phyloP scores from a whole-genome alignment of 2,113 vertebrate species.

The Rhombomys opimus region DNA sequence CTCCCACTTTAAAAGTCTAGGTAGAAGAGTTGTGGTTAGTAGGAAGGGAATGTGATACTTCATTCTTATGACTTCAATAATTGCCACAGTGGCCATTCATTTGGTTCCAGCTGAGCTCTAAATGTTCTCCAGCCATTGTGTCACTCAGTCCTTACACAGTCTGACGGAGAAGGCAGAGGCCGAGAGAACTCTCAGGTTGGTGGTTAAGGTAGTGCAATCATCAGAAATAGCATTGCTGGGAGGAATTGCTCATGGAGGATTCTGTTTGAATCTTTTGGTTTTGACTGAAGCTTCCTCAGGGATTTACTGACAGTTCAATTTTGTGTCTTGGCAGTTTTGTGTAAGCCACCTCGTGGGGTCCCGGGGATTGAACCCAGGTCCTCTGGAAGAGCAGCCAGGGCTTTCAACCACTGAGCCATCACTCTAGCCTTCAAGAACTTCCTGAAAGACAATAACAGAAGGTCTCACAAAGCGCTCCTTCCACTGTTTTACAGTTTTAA shows the following conservation, averaged over 20 bases:
- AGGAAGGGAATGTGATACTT: not conserved
- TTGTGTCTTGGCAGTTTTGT: not conserved
- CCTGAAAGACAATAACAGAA: no score
- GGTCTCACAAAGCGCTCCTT: no score
- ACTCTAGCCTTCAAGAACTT: no score
- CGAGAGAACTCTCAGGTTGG: not conserved
- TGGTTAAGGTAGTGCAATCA: not conserved
- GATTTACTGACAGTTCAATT: constrained; percentile 39
- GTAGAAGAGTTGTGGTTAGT: constrained; percentile 5
- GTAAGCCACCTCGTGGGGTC: no score
- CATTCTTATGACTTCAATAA: constrained; percentile 1
- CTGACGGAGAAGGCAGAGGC: constrained; percentile 30
- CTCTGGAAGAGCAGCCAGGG: no score
- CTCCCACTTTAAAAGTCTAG: constrained; percentile 40
- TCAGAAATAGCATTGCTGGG: not conserved
- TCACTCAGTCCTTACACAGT: not conserved
- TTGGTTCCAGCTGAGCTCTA: not conserved
- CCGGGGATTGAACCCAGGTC: no score
- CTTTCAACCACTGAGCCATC: no score
- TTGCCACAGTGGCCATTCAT: not conserved
- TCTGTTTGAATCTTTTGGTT: not conserved
- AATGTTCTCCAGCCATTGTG: not conserved
- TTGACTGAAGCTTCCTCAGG: not conserved
- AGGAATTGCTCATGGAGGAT: not conserved
- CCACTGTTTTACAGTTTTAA: no score